Base-by-base conservation (phyloP, 2,113 vertebrate genomes). In the Solenodon paradoxus region DNA sequence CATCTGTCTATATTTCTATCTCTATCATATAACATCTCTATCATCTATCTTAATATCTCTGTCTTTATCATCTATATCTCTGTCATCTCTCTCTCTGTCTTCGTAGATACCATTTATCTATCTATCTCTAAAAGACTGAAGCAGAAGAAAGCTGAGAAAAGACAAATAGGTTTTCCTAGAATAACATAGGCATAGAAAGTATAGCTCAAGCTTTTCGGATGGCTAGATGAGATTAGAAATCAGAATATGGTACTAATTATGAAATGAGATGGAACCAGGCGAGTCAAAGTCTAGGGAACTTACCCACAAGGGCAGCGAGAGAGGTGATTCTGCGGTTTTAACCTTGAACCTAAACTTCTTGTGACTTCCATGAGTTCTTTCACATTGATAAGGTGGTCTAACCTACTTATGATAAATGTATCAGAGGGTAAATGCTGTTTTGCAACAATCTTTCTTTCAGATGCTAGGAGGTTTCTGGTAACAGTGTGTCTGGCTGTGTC, bases 281-380 rank as follows among this genome's bases (percentile, higher is more conserved):
- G 16, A 66, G 28, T 47, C 51, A 8, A 19, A 47, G 59, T 51
- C 49, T 40, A 80, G 90, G 47, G 83, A 53, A 75, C 94, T 89
- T 72, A 30, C 38, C n/a, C 57, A 22, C 4, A 69, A 72, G 35
- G 55, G 92, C 80, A 81, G 80, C 45, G 38, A 12, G 35, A 51
- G 71, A 91, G 32, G 3, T 42, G 64, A 68, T 28, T 86, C 66
- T 78, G 19, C 32, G 66, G 40, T 51, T 20, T 69, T 82, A 81
- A 86, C 64, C 47, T 92, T 92, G 69, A 97, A 42, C 71, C 69
- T 84, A 66, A 92, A 26, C 42, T 71, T 47, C 90, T 88, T 87
- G 47, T 28, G 79, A 75, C 51, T 92, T 83, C 75, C n/a, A 20
- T 38, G 51, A 59, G 57, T 78, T 59, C 81, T 32, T 57, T 93